phyloP scores from a whole-genome alignment of 1,140 invertebrate genomes.

The Brachionus calyciflorus region DNA sequence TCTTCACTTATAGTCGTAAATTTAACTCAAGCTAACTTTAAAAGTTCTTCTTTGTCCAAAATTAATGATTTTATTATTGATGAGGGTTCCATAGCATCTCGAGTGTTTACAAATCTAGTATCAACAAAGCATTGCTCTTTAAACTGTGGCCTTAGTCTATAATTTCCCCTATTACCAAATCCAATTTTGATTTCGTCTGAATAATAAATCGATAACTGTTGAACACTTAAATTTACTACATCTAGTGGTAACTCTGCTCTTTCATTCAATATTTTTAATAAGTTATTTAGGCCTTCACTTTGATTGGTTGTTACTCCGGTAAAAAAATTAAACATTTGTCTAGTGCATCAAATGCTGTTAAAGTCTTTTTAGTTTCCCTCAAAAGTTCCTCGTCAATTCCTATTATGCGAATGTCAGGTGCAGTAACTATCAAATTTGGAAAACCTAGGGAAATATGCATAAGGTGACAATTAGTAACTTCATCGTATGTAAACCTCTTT shows the following conservation, averaged over 20 bases:
- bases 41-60: too few species aligned
- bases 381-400: background rate
- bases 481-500: constrained; percentile 20
- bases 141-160: background rate
- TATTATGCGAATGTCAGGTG: background rate
- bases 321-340: background rate
- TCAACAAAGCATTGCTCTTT: background rate
- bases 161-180: background rate
- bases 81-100: background rate
- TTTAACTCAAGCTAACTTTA: too few species aligned
- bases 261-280: too few species aligned
- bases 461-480: background rate
- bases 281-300: too few species aligned
- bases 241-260: background rate
- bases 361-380: background rate
- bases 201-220: background rate
- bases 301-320: too few species aligned
- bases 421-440: background rate
- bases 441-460: background rate
- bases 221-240: background rate
- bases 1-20: too few species aligned
- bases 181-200: background rate
- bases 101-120: background rate
- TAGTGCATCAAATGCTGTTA: background rate
- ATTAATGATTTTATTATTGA: background rate